A percentile compares a stretch with the other conserved stretches of the same genome.
Evolutionary conservation across 2,888 invertebrate genomes (phyloP).

Genomic region (Bembecia ichneumoniformis): DNA sequence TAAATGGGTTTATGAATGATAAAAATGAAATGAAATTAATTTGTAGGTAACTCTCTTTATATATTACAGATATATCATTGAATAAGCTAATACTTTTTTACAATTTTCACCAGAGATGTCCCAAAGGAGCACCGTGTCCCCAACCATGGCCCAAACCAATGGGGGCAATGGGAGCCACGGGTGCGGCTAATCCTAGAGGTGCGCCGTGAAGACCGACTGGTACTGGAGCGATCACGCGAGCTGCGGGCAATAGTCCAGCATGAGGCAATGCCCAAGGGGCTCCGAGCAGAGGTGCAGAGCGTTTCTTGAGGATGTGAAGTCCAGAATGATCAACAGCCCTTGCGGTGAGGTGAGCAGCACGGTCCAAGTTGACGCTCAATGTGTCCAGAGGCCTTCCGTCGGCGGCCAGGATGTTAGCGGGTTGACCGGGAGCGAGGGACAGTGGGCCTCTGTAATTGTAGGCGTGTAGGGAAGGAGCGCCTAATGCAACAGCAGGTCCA

Average conservation of each 20-base stretch:
- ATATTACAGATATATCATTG: conserved; percentile 26
- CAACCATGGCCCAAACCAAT: conserved; percentile 6
- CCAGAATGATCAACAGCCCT: conserved; percentile 41
- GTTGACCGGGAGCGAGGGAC: conserved; percentile 57
- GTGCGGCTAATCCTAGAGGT: conserved; percentile 1
- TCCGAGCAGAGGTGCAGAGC: conserved; percentile 44
- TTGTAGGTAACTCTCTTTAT: conserved; percentile 61
- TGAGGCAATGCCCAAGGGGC: conserved; percentile 32
- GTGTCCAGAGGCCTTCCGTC: conserved; percentile 65
- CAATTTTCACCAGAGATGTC: conserved; percentile 36
- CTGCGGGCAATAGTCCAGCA: conserved; percentile 29
- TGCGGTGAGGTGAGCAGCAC: conserved; percentile 53
- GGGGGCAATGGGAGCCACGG: conserved; percentile 13
- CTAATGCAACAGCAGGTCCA: conserved; percentile 16
- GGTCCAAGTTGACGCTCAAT: conserved; percentile 59
- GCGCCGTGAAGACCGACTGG: conserved; percentile 11
- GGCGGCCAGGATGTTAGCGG: conserved; percentile 55
- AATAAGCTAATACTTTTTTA: conserved; percentile 1
- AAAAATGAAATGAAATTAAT: not conserved
- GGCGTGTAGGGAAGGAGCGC: conserved; percentile 33
- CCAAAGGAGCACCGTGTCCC: conserved; percentile 22
- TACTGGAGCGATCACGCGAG: conserved; percentile 26
- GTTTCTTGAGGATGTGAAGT: conserved; percentile 37
- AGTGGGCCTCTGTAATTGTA: conserved; percentile 59
- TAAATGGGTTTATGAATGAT: not conserved